These are phyloP conservation scores for Poeciliopsis turneri DNA, from an alignment of 2,797 vertebrate genomes.

Conservation along the genomic window DNA sequence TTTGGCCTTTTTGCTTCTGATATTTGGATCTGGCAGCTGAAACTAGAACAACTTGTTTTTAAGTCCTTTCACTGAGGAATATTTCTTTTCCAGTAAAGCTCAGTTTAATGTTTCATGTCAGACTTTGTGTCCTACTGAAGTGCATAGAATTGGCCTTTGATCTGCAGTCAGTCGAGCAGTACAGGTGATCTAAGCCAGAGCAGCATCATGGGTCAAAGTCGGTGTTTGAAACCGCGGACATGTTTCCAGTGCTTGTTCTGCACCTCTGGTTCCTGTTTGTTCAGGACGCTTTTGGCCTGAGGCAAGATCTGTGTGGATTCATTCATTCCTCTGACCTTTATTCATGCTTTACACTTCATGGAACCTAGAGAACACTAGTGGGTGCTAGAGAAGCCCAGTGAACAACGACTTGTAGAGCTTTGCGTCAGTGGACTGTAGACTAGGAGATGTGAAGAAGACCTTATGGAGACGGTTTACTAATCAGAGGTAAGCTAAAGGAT, in stretches of 20 bases:
- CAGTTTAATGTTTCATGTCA: background rate
- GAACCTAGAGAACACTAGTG: background rate
- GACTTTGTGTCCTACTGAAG: background rate
- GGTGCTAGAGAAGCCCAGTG: background rate
- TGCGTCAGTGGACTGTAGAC: background rate
- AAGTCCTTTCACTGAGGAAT: background rate
- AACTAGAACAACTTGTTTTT: background rate
- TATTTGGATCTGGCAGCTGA: background rate
- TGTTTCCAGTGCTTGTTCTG: constrained; percentile 52
- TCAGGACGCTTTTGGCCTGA: constrained; percentile 22
- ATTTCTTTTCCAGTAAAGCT: background rate
- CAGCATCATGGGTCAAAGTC: background rate
- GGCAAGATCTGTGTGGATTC: constrained; percentile 18
- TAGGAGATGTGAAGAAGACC: background rate
- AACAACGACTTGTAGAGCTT: background rate
- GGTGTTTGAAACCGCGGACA: constrained; percentile 35
- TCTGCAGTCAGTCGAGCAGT: background rate
- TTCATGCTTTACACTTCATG: constrained; percentile 3
- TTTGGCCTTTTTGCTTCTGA: background rate
- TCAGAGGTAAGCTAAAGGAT: background rate
- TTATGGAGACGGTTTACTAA: background rate
- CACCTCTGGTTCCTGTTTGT: constrained; percentile 55
- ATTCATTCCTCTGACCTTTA: background rate
- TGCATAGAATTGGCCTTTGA: background rate
- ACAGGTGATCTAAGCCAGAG: constrained; percentile 2